Percentiles rank a stretch among this genome's conserved stretches.
phyloP scores from a whole-genome alignment of 2,888 invertebrate species.

The Andricus quercusramuli region DNA sequence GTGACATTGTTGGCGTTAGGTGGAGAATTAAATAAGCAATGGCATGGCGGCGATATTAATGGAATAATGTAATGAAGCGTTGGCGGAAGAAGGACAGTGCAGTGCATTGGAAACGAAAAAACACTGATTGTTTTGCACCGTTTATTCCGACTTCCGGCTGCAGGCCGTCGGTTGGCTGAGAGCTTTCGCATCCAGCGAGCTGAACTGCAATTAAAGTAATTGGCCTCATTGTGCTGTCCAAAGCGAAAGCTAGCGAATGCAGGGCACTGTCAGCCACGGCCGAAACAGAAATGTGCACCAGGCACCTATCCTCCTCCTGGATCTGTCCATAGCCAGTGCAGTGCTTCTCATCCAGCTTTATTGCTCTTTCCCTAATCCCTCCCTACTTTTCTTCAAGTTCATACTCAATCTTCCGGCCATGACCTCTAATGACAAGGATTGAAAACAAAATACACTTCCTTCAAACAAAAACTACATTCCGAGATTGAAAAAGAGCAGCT shows the following conservation, averaged over 20 bases:
- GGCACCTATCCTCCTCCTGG: constrained; percentile 47
- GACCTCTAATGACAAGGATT: background rate
- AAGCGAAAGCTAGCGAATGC: constrained; percentile 68
- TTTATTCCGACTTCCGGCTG: constrained; percentile 71
- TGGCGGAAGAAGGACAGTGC: constrained; percentile 66
- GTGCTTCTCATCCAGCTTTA: constrained; percentile 40
- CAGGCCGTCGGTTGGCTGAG: constrained; percentile 63
- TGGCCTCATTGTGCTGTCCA: constrained; percentile 74
- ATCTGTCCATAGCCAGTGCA: constrained; percentile 49
- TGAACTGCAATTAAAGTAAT: constrained; percentile 74
- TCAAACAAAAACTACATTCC: background rate
- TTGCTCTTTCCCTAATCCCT: constrained; percentile 37
- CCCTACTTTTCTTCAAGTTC: constrained; percentile 21
- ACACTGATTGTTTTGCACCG: constrained; percentile 69
- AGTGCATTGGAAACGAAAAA: constrained; percentile 64
- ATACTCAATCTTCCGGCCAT: background rate
- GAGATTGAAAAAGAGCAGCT: too few species aligned
- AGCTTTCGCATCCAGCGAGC: constrained; percentile 70
- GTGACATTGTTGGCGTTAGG: background rate
- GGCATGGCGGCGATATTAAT: constrained; percentile 39
- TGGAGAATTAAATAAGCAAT: constrained; percentile 26
- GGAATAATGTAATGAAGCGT: constrained; percentile 55
- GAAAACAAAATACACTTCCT: background rate
- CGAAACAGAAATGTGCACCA: constrained; percentile 59
- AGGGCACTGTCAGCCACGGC: constrained; percentile 65